Base-by-base conservation (phyloP, 2,797 vertebrate species). In the Xenentodon cancila region DNA sequence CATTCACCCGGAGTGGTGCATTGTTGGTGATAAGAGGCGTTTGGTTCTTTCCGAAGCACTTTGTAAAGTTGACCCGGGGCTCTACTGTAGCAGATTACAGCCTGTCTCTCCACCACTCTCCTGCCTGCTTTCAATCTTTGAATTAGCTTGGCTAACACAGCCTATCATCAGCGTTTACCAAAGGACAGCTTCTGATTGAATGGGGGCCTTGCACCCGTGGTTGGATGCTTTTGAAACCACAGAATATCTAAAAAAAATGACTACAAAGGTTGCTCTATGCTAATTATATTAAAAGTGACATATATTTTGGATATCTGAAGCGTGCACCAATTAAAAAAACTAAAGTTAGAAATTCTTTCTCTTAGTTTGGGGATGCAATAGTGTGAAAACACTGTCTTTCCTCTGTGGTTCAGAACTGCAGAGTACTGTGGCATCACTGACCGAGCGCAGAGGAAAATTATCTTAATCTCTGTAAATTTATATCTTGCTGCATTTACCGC, bases 11-110 rank as follows among this genome's bases (percentile, higher is more conserved):
- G 75, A 86, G 85, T 79, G 84, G 77, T 59, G 81, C 74, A 90
- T 91, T 92, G 88, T 91, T 76, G 75, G 53, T 67, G 84, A 93
- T 91, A 90, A 92, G 89, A 91, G 87, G 86, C 43, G 64, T 71
- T 85, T 62, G 62, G 80, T 81, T 84, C 78, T 76, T 77, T 91
- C 84, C 85, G 76, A 71, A 57, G 73, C 62, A 48, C 79, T 86
- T 84, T 91, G 80, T 86, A 69, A 87, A 89, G 87, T 82, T 89
- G 89, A 90, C 86, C 87, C 19, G 59, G 60, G 64, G 37, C 64
- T 68, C 71, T 71, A 73, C 79, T 79, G 69, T 54, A 67, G 71
- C 61, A 58, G 72, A 51, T 59, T 80, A 70, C 64, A 65, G 69
- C 68, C 69, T 49, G 75, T 65, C 85, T 76, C 84, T 77, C 87